Base-by-base conservation (phyloP, 2,888 invertebrate species). In the Boloria selene region DNA sequence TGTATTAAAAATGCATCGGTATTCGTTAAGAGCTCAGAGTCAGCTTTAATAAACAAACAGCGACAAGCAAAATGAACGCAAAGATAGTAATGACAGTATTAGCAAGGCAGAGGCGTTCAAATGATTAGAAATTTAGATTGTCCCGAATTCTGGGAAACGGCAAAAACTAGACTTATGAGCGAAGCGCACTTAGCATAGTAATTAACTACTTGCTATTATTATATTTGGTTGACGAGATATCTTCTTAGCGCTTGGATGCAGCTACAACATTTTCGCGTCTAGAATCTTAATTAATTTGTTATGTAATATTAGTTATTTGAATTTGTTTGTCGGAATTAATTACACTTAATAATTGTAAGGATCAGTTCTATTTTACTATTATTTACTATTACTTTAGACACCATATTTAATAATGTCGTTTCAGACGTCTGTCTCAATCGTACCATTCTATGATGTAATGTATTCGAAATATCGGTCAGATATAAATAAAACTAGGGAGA, bases 51-150 rank as follows among this genome's bases (percentile, higher is more conserved):
- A 56, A 56, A 22, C 14, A 42, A 56, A 56, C 44, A 13, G 18
- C 0, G 22, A 22, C 22, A 42, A 56, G n/a, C 44, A 44, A 44
- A 22, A 56, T 56, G 44, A 44, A 55, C 44, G 42, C 17, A 42
- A 44, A 44, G 26, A 47, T 4, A n/a, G 31, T 47, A 45, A 62
- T 61, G 49, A 55, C 62, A 62, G 61, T 62, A 68, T 69, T 66
- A 63, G 60, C 69, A 69, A 60, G 63, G 55, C 60, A 66, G 66
- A 66, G 66, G 55, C 68, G 63, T 59, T n/a, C 31, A 56, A 49
- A 26, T 60, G 61, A 70, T 70, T 70, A 67, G 69, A 70, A 70
- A 70, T 70, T 67, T 70, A 70, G 67, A 70, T 69, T 62, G 51
- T 61, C 54, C 42, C 61, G 50, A 59, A 59, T 38, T 13, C 17